Conservation (phyloP, 2,888 invertebrate genomes). For the Brenthis ino region DNA sequence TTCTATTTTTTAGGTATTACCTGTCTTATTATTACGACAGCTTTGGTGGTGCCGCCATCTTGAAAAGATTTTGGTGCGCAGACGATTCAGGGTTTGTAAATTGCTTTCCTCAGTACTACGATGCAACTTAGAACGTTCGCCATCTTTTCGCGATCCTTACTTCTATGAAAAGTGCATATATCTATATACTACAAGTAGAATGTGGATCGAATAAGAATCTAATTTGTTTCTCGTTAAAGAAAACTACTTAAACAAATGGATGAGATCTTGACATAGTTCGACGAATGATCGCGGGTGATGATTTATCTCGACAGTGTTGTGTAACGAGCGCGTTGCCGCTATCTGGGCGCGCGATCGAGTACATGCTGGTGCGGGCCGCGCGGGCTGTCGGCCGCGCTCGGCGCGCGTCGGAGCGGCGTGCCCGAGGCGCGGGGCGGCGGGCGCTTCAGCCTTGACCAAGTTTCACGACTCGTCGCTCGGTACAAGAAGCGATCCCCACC, state of each 20-base stretch:
- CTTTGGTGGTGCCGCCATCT: constrained; percentile 72
- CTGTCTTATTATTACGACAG: constrained; percentile 81
- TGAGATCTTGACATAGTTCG: constrained; percentile 78
- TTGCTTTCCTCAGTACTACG: neutral
- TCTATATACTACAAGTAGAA: neutral
- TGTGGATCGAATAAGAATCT: constrained; percentile 41
- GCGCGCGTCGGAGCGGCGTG: constrained; percentile 59
- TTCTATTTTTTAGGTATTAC: constrained; percentile 83
- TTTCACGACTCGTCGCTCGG: constrained; percentile 79
- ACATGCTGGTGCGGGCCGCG: constrained; percentile 49
- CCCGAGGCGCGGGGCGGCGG: constrained; percentile 53
- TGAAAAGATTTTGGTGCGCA: constrained; percentile 68
- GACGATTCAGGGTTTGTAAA: constrained; percentile 47
- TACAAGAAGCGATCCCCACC: constrained; percentile 80
- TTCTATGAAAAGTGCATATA: no score
- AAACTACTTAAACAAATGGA: constrained; percentile 46
- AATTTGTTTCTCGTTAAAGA: constrained; percentile 36
- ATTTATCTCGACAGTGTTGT: constrained; percentile 72
- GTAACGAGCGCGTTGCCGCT: constrained; percentile 64
- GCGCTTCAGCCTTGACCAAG: constrained; percentile 79
- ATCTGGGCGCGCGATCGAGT: constrained; percentile 44
- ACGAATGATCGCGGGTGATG: constrained; percentile 70
- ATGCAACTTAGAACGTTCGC: neutral
- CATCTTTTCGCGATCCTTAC: no score
- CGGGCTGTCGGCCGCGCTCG: constrained; percentile 60